Percentiles rank a stretch among this genome's conserved stretches.
phyloP scores from a whole-genome alignment of 2,797 vertebrate genomes.

The Erethizon dorsatum region DNA sequence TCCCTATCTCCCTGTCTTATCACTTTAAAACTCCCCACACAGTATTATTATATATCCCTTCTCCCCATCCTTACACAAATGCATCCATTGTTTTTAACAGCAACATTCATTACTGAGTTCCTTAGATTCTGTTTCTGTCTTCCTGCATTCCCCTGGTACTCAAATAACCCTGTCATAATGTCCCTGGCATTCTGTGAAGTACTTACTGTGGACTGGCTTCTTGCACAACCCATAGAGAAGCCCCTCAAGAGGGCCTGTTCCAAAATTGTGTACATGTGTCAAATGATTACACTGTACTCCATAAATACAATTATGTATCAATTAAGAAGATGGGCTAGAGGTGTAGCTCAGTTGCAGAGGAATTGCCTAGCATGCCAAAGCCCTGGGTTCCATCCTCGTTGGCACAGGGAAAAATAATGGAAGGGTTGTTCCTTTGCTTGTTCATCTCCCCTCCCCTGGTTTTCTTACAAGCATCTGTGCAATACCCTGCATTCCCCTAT shows the following conservation, averaged over 20 bases:
- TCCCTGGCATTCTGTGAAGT: constrained; percentile 1
- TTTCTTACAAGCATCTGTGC: not conserved
- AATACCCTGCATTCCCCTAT: not conserved
- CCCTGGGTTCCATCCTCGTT: not conserved
- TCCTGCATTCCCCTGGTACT: not conserved
- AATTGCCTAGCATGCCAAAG: not conserved
- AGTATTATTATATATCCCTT: not conserved
- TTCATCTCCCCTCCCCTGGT: not conserved
- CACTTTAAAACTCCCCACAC: not conserved
- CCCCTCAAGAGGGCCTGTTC: not conserved
- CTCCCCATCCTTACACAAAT: not conserved
- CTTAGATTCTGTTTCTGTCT: constrained; percentile 48
- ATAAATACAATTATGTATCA: not conserved
- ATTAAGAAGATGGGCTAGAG: not conserved
- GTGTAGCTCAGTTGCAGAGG: not conserved
- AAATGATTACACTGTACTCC: not conserved
- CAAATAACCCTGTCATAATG: constrained; percentile 43
- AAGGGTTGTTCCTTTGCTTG: not conserved
- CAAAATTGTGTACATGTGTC: not conserved
- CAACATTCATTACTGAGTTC: constrained; percentile 9
- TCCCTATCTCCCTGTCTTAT: not conserved
- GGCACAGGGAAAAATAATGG: not conserved
- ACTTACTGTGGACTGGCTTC: not conserved
- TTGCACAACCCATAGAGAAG: constrained; percentile 11
- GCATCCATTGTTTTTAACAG: not conserved